phyloP scores from a whole-genome alignment of 2,888 invertebrate species.

The Phymatocera aterrima region DNA sequence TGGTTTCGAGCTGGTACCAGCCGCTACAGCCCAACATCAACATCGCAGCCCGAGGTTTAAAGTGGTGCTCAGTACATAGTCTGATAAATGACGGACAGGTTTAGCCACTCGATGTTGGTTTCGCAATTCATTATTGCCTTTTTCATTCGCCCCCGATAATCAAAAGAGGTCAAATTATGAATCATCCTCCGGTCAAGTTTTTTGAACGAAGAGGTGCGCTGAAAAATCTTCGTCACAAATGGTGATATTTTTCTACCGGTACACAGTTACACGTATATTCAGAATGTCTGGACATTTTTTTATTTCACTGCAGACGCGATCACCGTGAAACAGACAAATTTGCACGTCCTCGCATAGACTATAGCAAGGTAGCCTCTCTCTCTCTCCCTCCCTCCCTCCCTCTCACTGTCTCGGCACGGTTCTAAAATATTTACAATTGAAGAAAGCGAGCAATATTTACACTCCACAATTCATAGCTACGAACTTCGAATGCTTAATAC shows the following conservation, averaged over 20 bases:
- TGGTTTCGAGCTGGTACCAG: slow-evolving; percentile 61
- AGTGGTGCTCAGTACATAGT: slow-evolving; percentile 57
- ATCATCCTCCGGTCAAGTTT: no score
- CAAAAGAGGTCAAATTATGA: background rate
- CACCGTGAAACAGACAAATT: background rate
- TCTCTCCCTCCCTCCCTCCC: no score
- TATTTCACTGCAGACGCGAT: background rate
- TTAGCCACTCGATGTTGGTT: background rate
- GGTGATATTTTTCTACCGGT: no score
- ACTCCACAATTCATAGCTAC: slow-evolving; percentile 17
- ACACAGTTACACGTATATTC: background rate
- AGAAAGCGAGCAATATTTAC: slow-evolving; percentile 44
- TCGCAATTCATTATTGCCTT: background rate
- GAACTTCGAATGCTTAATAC: slow-evolving; percentile 7
- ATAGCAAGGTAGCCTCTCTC: no score
- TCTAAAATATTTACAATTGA: slow-evolving; percentile 18
- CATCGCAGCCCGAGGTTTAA: slow-evolving; percentile 58
- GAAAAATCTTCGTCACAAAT: no score
- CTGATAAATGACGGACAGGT: background rate
- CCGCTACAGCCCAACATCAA: slow-evolving; percentile 53
- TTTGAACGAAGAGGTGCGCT: no score
- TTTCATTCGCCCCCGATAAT: background rate
- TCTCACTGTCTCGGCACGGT: background rate
- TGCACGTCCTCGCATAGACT: slow-evolving; percentile 10
- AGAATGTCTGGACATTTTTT: background rate